Evolutionary conservation across 1,140 invertebrate genomes (phyloP), one percentile per base, ranked within the genome.

Genomic region (Phocides pigmalion): DNA sequence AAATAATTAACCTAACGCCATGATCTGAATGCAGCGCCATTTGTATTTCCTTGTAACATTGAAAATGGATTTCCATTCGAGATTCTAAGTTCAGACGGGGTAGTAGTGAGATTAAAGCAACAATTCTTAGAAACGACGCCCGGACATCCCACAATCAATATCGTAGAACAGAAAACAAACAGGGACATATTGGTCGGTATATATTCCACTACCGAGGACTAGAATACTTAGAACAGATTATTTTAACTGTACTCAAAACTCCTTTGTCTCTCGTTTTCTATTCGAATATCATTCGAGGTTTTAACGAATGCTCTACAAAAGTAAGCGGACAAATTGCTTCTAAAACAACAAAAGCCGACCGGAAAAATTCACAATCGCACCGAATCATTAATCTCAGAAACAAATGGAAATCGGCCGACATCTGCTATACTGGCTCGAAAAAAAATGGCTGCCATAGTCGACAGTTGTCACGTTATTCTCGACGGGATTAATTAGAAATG

Each of bases 391-490:
- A 90, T 90, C 88, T 90, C 88, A 90, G 85, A 90, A 90, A 91
- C 89, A 91, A 91, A 91, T 91, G 89, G 89, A 91, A 91, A 89
- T 91, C 86, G 89, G 77, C 82, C 87, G 89, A 89, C 89, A 91
- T 91, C 89, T 91, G 89, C 87, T 89, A 81, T 89, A 88, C 84
- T 87, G 76, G 73, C 76, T 75, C 74, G 79, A 28, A 86, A 89
- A 90, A 89, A 87, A 91, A 89, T 86, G 83, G 83, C 86, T 66
- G 85, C 83, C 79, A 87, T 88, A 89, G 89, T 87, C 89, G 87
- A 88, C 89, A 91, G 89, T 91, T 91, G 89, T 91, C 89, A 91
- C 87, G 89, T 89, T 91, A 91, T 91, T 89, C 87, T 89, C 89
- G 81, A 85, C 85, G 86, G 89, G 89, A 91, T 91, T 91, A 91